phyloP scores from a whole-genome alignment of 2,888 invertebrate genomes.

The Xestoiulus laeticollis region DNA sequence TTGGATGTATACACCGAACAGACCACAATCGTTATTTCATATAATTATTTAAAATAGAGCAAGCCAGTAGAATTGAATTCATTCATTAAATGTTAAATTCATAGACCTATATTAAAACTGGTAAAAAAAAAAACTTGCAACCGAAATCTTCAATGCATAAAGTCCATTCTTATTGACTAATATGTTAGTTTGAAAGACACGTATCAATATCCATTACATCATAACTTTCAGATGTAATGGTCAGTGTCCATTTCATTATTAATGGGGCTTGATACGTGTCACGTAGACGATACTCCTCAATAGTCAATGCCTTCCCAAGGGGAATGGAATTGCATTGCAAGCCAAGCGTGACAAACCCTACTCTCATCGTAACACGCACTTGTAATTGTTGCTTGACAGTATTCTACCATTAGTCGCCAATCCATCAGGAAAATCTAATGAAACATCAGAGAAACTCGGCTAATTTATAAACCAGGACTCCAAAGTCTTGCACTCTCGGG shows the following conservation, averaged over 20 bases:
- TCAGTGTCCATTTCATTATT: conserved; percentile 12
- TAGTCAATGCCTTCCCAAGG: neutral
- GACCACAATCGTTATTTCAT: no score
- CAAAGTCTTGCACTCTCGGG: neutral
- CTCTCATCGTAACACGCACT: conserved; percentile 21
- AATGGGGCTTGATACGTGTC: neutral
- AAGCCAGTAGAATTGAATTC: no score
- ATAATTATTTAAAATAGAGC: no score
- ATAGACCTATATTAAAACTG: no score
- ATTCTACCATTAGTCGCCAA: conserved; percentile 13
- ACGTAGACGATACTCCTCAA: neutral
- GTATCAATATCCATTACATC: neutral
- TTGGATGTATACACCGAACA: no score
- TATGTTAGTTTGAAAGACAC: neutral
- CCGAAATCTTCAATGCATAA: no score
- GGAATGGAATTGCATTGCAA: neutral
- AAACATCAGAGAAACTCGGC: neutral
- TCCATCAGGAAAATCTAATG: conserved; percentile 21
- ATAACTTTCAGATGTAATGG: neutral
- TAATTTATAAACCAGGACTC: conserved; percentile 19
- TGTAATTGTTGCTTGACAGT: neutral
- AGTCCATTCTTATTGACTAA: no score
- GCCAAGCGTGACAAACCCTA: neutral
- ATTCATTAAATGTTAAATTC: no score
- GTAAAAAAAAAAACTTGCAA: no score